Conservation (phyloP, 1,140 invertebrate genomes). For the Drosophila parabipectinata region DNA sequence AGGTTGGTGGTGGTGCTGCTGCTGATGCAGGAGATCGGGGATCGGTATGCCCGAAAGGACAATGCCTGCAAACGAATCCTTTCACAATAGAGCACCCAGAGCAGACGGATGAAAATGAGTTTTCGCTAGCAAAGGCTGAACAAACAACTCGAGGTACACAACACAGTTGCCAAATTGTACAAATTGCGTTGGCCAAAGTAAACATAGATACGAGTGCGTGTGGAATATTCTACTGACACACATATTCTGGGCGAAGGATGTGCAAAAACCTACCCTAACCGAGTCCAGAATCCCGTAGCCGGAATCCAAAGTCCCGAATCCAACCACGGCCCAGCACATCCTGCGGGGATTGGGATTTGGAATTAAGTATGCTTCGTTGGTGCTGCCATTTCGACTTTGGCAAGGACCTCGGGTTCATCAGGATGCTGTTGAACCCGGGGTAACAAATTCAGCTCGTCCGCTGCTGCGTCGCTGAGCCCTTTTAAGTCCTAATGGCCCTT, state of each 20-base stretch:
- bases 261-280: slow-evolving; percentile 78
- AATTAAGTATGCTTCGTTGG: slow-evolving; percentile 83
- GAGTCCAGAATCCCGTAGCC: slow-evolving; percentile 8
- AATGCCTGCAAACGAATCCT: slow-evolving; percentile 59
- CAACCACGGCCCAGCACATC: slow-evolving; percentile 37
- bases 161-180: slow-evolving; percentile 77
- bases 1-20: slow-evolving; percentile 2
- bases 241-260: slow-evolving; percentile 36
- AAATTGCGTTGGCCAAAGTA: slow-evolving; percentile 80
- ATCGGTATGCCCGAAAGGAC: slow-evolving; percentile 35
- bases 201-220: slow-evolving; percentile 53
- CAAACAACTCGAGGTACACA: slow-evolving; percentile 59
- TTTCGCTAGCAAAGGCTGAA: slow-evolving; percentile 69
- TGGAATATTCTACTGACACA: slow-evolving; percentile 65
- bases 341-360: slow-evolving; percentile 71
- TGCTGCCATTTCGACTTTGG: slow-evolving; percentile 80
- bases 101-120: slow-evolving; percentile 55
- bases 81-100: slow-evolving; percentile 51
- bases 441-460: slow-evolving; percentile 54
- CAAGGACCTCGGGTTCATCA: slow-evolving; percentile 58
- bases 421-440: slow-evolving; percentile 60
- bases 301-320: slow-evolving; percentile 6
- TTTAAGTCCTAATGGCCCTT: slow-evolving; percentile 84
- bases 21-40: slow-evolving; percentile 21
- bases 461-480: slow-evolving; percentile 73